Percentiles rank a stretch among this genome's conserved stretches.
phyloP scores from a whole-genome alignment of 2,797 vertebrate genomes.

The Diplodus puntazzo region DNA sequence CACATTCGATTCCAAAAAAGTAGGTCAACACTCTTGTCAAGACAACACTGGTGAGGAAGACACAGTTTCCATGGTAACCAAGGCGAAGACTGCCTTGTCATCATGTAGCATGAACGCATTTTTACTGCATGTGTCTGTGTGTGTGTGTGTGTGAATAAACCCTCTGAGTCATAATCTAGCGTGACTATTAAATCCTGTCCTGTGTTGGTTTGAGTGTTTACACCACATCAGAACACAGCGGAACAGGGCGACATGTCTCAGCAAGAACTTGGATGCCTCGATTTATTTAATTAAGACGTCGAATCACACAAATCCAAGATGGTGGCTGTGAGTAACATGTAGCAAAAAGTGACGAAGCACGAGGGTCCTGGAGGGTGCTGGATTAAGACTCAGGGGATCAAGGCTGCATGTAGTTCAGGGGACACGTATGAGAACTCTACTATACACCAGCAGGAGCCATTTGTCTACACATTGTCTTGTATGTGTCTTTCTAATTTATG shows the following conservation, averaged over 20 bases:
- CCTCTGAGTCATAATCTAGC: constrained; percentile 33
- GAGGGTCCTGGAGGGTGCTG: neutral
- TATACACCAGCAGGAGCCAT: neutral
- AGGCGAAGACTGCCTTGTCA: constrained; percentile 52
- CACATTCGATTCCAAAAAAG: constrained; percentile 46
- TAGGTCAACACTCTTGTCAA: constrained; percentile 70
- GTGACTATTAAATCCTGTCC: constrained; percentile 14
- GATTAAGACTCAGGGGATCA: neutral
- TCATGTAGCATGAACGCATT: constrained; percentile 35
- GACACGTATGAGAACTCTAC: neutral
- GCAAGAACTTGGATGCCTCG: neutral
- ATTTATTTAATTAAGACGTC: neutral
- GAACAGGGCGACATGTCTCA: neutral
- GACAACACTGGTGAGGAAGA: constrained; percentile 51
- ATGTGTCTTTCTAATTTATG: neutral
- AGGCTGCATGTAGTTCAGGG: neutral
- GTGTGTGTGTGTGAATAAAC: constrained; percentile 9
- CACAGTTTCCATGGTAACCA: constrained; percentile 77
- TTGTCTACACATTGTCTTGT: too few species aligned
- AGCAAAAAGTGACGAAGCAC: neutral
- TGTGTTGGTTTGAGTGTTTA: neutral
- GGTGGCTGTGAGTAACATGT: neutral
- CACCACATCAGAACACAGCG: neutral
- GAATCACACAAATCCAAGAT: constrained; percentile 2
- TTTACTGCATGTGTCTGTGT: constrained; percentile 4